Conservation (phyloP, 2,113 vertebrate genomes). For the Cryptomyrus ogoouensis region DNA sequence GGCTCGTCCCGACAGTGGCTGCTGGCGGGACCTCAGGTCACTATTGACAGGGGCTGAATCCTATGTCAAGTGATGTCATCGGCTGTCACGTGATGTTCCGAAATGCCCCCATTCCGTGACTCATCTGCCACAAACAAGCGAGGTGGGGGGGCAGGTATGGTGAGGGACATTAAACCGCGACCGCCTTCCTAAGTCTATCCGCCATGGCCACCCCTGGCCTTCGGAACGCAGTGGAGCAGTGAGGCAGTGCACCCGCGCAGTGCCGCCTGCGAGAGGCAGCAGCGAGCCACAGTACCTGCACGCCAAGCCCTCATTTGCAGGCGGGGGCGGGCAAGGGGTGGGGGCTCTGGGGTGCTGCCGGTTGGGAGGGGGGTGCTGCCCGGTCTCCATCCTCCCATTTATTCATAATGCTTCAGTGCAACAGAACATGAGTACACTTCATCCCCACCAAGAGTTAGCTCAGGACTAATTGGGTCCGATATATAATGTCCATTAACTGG, state of each 20-base stretch:
- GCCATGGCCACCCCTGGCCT: not conserved
- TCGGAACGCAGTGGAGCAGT: not conserved
- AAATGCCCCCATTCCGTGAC: not conserved
- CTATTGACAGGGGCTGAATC: not conserved
- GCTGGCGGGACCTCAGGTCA: not conserved
- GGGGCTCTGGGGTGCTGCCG: not conserved
- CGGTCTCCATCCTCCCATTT: not conserved
- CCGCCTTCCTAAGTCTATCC: not conserved
- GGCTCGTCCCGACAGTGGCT: not conserved
- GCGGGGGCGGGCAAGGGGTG: not conserved
- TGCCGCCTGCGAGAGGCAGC: not conserved
- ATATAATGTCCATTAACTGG: not conserved
- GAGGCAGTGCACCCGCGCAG: not conserved
- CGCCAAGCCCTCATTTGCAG: not conserved
- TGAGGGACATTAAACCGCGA: not conserved
- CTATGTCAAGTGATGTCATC: not conserved
- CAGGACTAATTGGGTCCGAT: not conserved
- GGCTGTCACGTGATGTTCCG: not conserved
- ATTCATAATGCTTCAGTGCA: not conserved
- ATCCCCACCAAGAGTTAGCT: not conserved
- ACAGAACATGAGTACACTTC: not conserved
- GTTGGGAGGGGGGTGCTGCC: not conserved
- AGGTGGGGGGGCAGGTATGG: not conserved
- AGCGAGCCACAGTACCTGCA: not conserved
- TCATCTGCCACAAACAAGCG: not conserved